A percentile compares a stretch with the other conserved stretches of the same genome.
Evolutionary conservation across 2,797 vertebrate genomes (phyloP).

Genomic region (Anguilla marmorata): DNA sequence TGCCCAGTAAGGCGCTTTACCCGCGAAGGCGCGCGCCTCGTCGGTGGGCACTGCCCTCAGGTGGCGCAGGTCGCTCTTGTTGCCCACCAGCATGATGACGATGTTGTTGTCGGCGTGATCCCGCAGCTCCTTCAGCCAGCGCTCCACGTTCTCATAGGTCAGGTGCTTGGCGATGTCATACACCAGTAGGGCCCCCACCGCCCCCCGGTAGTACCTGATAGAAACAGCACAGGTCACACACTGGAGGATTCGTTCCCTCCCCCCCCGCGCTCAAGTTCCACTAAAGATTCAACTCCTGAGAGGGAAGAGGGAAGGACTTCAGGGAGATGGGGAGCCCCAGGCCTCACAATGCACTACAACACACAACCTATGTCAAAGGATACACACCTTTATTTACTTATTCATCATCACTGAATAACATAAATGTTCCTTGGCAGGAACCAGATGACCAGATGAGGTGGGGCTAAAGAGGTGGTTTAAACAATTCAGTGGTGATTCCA

Average conservation of each 20-base stretch:
- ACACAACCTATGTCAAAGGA: not conserved
- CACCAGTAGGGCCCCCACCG: conserved; percentile 89
- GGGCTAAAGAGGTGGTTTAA: not conserved
- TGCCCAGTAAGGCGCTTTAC: conserved; percentile 55
- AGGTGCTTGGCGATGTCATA: conserved; percentile 97
- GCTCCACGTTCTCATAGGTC: conserved; percentile 94
- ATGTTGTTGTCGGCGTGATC: conserved; percentile 96
- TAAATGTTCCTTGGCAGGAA: not conserved
- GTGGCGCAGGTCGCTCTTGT: conserved; percentile 94
- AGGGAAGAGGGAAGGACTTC: not conserved
- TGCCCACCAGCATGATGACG: conserved; percentile 96
- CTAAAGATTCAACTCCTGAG: not conserved
- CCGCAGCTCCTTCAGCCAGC: conserved; percentile 94
- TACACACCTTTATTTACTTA: not conserved
- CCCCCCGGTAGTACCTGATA: conserved; percentile 88
- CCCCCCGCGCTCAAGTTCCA: not conserved
- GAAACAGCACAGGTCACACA: conserved; percentile 10
- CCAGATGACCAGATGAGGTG: not conserved
- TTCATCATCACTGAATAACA: not conserved
- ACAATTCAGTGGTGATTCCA: not conserved
- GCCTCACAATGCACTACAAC: too few species aligned
- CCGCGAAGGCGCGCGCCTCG: conserved; percentile 89
- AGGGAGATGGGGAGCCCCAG: not conserved
- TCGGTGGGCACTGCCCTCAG: conserved; percentile 92
- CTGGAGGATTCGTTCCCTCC: not conserved